phyloP scores from a whole-genome alignment of 1,140 invertebrate genomes.

The Temnothorax nylanderi region DNA sequence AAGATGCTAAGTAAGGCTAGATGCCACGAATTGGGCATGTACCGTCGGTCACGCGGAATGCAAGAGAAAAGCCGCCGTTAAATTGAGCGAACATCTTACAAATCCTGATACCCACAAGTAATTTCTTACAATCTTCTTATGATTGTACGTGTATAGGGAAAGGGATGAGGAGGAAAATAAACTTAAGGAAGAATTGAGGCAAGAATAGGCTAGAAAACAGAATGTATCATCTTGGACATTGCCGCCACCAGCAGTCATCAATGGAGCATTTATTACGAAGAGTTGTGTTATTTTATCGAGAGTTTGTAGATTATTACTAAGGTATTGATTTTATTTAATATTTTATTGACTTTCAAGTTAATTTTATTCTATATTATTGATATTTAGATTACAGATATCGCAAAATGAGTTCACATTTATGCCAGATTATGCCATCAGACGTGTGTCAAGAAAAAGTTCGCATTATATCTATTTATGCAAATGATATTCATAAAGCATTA shows the following conservation, averaged over 20 bases:
- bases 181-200: too few relatives aligned
- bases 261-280: constrained; percentile 76
- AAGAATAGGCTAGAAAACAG: too few relatives aligned
- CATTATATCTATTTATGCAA: constrained; percentile 65
- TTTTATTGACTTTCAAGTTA: constrained; percentile 21
- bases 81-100: too few relatives aligned
- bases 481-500: constrained; percentile 71
- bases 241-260: constrained; percentile 78
- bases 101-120: too few relatives aligned
- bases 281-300: constrained; percentile 76
- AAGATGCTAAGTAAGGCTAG: too few relatives aligned
- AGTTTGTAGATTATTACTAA: constrained; percentile 77
- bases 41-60: too few relatives aligned
- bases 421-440: constrained; percentile 20
- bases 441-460: constrained; percentile 47
- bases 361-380: constrained; percentile 7
- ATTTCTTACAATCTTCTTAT: too few relatives aligned
- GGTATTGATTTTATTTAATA: constrained; percentile 61
- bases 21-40: too few relatives aligned
- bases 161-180: too few relatives aligned
- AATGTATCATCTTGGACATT: constrained; percentile 71
- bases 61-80: too few relatives aligned
- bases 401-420: constrained; percentile 48
- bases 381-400: constrained; percentile 64
- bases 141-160: too few relatives aligned